phyloP scores from a whole-genome alignment of 2,113 vertebrate genomes.

The Pipa parva region DNA sequence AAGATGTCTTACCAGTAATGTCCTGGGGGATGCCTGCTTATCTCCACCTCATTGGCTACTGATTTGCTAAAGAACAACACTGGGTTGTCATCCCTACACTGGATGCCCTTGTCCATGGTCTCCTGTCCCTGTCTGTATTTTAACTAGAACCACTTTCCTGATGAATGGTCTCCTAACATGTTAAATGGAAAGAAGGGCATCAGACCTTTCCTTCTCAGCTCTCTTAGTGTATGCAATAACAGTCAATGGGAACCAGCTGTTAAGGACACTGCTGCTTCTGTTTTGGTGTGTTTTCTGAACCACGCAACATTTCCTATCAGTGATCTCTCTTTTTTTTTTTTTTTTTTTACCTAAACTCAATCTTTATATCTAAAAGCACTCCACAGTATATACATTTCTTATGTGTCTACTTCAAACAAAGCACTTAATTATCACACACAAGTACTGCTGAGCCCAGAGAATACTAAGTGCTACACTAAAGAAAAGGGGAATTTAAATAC shows the following conservation, averaged over 20 bases:
- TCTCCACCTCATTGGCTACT: too few relatives aligned
- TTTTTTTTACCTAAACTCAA: conserved; percentile 4
- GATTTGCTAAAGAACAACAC: too few relatives aligned
- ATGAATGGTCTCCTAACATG: not conserved
- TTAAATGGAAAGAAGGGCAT: not conserved
- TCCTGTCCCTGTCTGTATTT: not conserved
- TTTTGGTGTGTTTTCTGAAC: conserved; percentile 26
- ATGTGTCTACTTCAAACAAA: conserved; percentile 26
- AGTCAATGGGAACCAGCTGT: conserved; percentile 12
- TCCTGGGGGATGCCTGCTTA: too few relatives aligned
- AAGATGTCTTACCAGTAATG: too few relatives aligned
- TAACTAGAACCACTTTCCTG: not conserved
- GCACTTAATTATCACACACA: conserved; percentile 36
- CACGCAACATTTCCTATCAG: not conserved
- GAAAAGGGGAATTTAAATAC: not conserved
- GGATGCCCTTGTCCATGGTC: not conserved
- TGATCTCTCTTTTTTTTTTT: too few relatives aligned
- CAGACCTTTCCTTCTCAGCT: not conserved
- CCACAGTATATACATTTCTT: conserved; percentile 17
- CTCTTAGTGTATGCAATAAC: conserved; percentile 18
- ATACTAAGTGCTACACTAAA: not conserved
- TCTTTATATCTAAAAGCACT: conserved; percentile 25
- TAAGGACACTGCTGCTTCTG: conserved; percentile 12
- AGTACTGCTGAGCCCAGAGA: conserved; percentile 26
- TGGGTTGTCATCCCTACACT: too few relatives aligned